Conservation (phyloP, 2,797 vertebrate species). For the Arctocebus calabarensis region DNA sequence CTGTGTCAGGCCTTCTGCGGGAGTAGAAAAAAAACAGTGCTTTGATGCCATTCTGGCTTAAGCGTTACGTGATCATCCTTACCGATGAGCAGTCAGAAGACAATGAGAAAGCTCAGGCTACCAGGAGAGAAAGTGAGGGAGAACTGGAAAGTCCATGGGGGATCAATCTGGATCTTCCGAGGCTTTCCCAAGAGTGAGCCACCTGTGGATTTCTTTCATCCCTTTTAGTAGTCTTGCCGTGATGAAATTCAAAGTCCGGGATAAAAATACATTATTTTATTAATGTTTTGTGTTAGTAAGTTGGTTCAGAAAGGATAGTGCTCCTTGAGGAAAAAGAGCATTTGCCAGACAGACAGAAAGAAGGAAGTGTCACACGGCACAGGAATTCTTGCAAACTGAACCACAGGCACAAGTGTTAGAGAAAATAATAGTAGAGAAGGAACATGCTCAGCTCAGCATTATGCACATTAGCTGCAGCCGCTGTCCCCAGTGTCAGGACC, state of each 20-base stretch:
- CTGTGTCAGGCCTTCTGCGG: neutral
- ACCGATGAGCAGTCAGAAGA: neutral
- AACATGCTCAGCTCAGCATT: neutral
- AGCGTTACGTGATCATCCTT: neutral
- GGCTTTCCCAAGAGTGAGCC: neutral
- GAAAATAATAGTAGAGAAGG: slow-evolving; percentile 14
- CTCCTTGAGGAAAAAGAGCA: neutral
- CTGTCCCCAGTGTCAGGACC: neutral
- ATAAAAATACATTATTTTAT: slow-evolving; percentile 34
- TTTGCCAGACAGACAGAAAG: neutral
- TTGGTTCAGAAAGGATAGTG: neutral
- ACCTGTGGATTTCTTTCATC: neutral
- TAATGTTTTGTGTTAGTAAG: slow-evolving; percentile 16
- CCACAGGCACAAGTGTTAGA: neutral
- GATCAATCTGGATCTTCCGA: neutral
- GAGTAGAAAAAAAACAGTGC: neutral
- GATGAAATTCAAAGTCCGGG: slow-evolving; percentile 27
- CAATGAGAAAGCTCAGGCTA: neutral
- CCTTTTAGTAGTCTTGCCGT: neutral
- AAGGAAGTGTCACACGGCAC: neutral
- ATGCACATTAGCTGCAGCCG: neutral
- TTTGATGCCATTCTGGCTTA: neutral
- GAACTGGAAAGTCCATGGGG: neutral
- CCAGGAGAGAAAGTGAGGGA: neutral
- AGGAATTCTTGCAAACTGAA: slow-evolving; percentile 2